Percentiles rank a stretch among this genome's conserved stretches.
These are phyloP conservation scores for Rotaria sp. DNA, from an alignment of 2,888 invertebrate genomes.

Conservation along the genomic window DNA sequence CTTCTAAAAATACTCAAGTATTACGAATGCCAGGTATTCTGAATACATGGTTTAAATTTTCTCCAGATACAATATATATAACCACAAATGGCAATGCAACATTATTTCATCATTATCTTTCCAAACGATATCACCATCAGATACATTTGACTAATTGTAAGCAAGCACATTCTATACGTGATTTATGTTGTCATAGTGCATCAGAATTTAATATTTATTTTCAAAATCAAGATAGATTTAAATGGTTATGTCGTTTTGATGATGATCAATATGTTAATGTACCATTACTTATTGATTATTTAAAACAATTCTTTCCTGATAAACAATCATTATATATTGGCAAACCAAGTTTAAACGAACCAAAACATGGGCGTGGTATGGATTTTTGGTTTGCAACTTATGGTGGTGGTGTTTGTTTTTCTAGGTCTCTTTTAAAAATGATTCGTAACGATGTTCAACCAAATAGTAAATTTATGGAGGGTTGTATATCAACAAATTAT, in stretches of 20 bases:
- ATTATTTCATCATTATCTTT: not conserved
- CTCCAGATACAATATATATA: not conserved
- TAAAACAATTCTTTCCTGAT: not conserved
- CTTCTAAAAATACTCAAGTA: not conserved
- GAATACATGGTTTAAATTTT: constrained; percentile 19
- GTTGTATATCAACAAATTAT: not conserved
- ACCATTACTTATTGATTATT: constrained; percentile 1
- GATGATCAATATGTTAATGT: constrained; percentile 29
- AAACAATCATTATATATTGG: not conserved
- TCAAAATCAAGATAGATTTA: not conserved
- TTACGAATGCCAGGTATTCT: not conserved
- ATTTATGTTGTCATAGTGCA: constrained; percentile 30
- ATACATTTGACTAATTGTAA: not conserved
- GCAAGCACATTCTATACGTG: not conserved
- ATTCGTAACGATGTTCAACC: not conserved
- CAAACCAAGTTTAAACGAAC: not conserved
- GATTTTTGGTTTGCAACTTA: constrained; percentile 21
- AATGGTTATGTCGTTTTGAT: constrained; percentile 29
- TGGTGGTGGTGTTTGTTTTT: constrained; percentile 13
- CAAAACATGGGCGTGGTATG: not conserved
- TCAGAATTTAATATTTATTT: constrained; percentile 11
- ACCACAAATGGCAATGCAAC: not conserved
- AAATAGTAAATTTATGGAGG: not conserved
- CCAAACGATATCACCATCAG: not conserved
- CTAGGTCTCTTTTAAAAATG: not conserved